Percentiles rank a stretch among this genome's conserved stretches.
These are phyloP conservation scores for Blomia tropicalis DNA, from an alignment of 2,888 invertebrate genomes.

Conservation along the genomic window DNA sequence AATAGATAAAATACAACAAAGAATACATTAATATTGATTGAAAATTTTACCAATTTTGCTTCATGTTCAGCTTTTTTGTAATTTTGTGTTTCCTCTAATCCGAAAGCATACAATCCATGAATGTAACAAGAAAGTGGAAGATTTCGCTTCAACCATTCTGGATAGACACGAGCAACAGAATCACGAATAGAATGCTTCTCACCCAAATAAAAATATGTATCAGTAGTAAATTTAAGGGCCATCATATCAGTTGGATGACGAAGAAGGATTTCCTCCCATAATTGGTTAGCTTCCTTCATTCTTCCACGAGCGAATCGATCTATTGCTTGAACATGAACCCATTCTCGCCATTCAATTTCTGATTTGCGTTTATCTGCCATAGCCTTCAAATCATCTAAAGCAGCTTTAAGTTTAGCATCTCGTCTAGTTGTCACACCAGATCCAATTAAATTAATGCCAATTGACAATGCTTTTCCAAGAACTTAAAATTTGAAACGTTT, in stretches of 20 bases:
- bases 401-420: slow-evolving; percentile 33
- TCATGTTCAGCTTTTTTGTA: slow-evolving; percentile 27
- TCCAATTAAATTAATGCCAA: slow-evolving; percentile 39
- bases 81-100: slow-evolving; percentile 26
- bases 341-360: slow-evolving; percentile 34
- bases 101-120: slow-evolving; percentile 29
- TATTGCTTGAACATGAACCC: slow-evolving; percentile 37
- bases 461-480: slow-evolving; percentile 37
- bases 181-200: slow-evolving; percentile 36
- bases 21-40: too few species aligned
- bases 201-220: slow-evolving; percentile 39
- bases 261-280: slow-evolving; percentile 39
- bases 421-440: slow-evolving; percentile 34
- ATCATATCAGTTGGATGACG: slow-evolving; percentile 39
- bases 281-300: slow-evolving; percentile 33
- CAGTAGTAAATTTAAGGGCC: slow-evolving; percentile 39
- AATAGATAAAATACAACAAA: neutral
- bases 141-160: slow-evolving; percentile 34
- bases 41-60: slow-evolving; percentile 16
- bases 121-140: slow-evolving; percentile 23
- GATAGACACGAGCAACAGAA: slow-evolving; percentile 37
- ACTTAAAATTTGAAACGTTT: too few species aligned
- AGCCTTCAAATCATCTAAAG: slow-evolving; percentile 34
- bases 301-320: slow-evolving; percentile 37
- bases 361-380: slow-evolving; percentile 31